These are phyloP conservation scores for Drymonia ruficornis DNA, from an alignment of 2,888 invertebrate species.

Conservation along the genomic window DNA sequence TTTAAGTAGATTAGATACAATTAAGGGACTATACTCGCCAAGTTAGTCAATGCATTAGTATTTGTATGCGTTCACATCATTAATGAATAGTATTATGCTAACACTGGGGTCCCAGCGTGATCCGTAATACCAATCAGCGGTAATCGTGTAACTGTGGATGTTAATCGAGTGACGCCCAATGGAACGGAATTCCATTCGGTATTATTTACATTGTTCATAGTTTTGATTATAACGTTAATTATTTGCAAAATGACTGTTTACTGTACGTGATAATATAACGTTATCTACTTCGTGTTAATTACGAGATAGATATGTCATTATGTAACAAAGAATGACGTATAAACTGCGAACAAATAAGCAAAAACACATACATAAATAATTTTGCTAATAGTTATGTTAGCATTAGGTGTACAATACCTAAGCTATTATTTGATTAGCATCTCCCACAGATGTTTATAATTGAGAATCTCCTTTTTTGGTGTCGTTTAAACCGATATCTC, in stretches of 20 bases:
- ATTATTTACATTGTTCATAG: not conserved
- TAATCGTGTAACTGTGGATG: not conserved
- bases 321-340: no score
- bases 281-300: no score
- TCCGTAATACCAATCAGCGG: not conserved
- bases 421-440: no score
- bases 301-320: no score
- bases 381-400: no score
- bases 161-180: not conserved
- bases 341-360: no score
- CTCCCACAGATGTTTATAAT: not conserved
- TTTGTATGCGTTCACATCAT: not conserved
- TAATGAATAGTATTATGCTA: not conserved
- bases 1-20: no score
- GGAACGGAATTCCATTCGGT: not conserved
- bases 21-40: no score
- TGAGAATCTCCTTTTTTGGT: constrained; percentile 32
- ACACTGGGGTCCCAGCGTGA: not conserved
- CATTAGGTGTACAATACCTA: no score
- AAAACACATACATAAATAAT: no score
- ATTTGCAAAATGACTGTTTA: not conserved
- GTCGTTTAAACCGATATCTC: constrained; percentile 28
- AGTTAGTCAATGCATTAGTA: not conserved
- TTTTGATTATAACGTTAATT: not conserved
- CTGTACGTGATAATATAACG: not conserved